These are phyloP conservation scores for Microctenopoma steveboyesi DNA, from an alignment of 2,797 vertebrate species.

Conservation along the genomic window DNA sequence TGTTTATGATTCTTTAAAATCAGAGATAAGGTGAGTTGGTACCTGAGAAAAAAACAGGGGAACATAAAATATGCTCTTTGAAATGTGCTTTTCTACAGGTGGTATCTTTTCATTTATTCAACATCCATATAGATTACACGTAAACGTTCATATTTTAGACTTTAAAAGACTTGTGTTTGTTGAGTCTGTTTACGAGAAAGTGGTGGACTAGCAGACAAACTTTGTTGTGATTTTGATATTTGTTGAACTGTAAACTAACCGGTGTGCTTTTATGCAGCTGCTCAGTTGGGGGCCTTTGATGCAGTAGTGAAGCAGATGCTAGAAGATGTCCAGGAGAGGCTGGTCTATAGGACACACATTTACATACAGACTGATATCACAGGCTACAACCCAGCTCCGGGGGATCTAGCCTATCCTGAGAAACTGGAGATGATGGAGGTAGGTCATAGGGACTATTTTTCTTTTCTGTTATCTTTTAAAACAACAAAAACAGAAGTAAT, in stretches of 20 bases:
- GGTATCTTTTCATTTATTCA: neutral
- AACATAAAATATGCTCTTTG: neutral
- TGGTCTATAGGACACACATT: conserved; percentile 97
- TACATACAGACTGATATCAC: conserved; percentile 97
- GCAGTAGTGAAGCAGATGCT: conserved; percentile 96
- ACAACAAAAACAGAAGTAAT: neutral
- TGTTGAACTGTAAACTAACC: conserved; percentile 33
- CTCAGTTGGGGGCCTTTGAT: conserved; percentile 93
- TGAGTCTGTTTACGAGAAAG: conserved; percentile 10
- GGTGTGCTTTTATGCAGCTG: conserved; percentile 73
- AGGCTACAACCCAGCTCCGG: conserved; percentile 95
- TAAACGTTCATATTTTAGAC: neutral
- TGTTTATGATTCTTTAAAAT: neutral
- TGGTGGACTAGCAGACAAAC: neutral
- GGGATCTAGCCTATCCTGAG: conserved; percentile 96
- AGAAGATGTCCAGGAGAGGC: conserved; percentile 96
- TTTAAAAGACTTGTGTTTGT: neutral
- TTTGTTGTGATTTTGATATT: conserved; percentile 2
- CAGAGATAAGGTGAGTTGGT: neutral
- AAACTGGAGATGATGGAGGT: conserved; percentile 99
- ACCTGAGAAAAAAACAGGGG: conserved; percentile 3
- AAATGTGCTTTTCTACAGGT: neutral
- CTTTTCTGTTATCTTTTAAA: neutral
- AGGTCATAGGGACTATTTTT: conserved; percentile 10
- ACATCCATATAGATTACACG: neutral